phyloP scores from a whole-genome alignment of 2,797 vertebrate species.

The Lates japonicus region DNA sequence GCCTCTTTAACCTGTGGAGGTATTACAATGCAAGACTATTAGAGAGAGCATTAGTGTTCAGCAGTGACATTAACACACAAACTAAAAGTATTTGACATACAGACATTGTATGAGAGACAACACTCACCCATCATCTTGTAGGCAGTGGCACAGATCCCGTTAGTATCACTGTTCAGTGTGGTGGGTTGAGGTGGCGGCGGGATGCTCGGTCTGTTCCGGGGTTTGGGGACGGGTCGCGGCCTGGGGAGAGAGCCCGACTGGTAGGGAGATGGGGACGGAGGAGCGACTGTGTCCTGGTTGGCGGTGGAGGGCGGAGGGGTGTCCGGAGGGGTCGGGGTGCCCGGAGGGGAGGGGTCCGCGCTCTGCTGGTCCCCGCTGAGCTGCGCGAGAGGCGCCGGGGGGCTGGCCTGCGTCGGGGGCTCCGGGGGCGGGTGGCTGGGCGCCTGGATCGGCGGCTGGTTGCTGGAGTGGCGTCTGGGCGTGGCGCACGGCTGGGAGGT shows the following conservation, averaged over 20 bases:
- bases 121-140: constrained; percentile 89
- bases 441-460: constrained; percentile 91
- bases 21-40: constrained; percentile 85
- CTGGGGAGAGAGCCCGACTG: constrained; percentile 90
- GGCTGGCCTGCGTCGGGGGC: constrained; percentile 88
- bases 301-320: constrained; percentile 85
- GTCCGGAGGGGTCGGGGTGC: constrained; percentile 92
- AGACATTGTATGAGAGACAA: fast-evolving
- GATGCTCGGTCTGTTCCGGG: constrained; percentile 92
- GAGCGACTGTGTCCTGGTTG: constrained; percentile 68
- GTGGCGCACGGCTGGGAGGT: constrained; percentile 80
- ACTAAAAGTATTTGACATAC: not conserved
- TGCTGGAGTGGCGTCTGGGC: constrained; percentile 91
- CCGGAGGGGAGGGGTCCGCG: constrained; percentile 87
- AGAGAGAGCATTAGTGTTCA: constrained; percentile 71
- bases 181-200: constrained; percentile 94
- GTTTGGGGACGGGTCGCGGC: constrained; percentile 93
- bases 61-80: not conserved
- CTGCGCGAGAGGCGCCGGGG: constrained; percentile 75
- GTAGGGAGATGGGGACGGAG: constrained; percentile 75
- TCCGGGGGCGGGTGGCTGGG: constrained; percentile 95
- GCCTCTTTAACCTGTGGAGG: constrained; percentile 92
- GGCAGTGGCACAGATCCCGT: constrained; percentile 79
- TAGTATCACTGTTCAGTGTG: constrained; percentile 65
- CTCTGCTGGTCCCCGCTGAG: constrained; percentile 68